Conservation (phyloP, 2,113 vertebrate species). For the Mobula birostris region DNA sequence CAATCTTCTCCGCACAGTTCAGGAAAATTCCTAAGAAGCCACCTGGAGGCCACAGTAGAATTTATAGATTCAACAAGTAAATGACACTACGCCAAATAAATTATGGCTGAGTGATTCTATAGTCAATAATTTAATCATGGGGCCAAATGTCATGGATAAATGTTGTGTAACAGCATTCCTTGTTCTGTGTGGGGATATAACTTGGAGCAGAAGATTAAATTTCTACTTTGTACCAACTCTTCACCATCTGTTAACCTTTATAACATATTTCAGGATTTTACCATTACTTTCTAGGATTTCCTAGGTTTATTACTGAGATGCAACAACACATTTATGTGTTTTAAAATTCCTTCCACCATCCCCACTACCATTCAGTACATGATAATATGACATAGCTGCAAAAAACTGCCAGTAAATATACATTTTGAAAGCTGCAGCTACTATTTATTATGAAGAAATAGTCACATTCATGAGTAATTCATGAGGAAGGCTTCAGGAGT, state of each 20-base stretch:
- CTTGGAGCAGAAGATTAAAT: background rate
- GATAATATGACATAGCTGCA: background rate
- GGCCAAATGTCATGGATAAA: background rate
- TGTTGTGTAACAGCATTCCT: background rate
- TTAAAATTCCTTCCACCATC: background rate
- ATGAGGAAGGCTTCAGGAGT: no score
- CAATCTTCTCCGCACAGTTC: background rate
- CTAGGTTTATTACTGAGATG: background rate
- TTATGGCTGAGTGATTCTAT: background rate
- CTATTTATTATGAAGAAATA: background rate
- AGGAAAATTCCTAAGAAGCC: background rate
- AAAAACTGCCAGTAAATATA: background rate
- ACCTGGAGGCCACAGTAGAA: background rate
- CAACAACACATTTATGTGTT: constrained; percentile 1
- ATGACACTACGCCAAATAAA: background rate
- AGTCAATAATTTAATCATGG: constrained; percentile 13
- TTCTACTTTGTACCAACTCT: background rate
- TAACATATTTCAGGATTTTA: background rate
- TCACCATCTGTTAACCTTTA: background rate
- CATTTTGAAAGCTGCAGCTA: background rate
- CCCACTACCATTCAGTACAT: background rate
- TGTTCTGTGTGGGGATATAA: background rate
- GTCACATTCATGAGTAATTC: no score
- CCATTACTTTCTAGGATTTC: constrained; percentile 25
- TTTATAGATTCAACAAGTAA: background rate